These are phyloP conservation scores for Miichthys miiuy DNA, from an alignment of 2,797 vertebrate genomes.

Conservation along the genomic window DNA sequence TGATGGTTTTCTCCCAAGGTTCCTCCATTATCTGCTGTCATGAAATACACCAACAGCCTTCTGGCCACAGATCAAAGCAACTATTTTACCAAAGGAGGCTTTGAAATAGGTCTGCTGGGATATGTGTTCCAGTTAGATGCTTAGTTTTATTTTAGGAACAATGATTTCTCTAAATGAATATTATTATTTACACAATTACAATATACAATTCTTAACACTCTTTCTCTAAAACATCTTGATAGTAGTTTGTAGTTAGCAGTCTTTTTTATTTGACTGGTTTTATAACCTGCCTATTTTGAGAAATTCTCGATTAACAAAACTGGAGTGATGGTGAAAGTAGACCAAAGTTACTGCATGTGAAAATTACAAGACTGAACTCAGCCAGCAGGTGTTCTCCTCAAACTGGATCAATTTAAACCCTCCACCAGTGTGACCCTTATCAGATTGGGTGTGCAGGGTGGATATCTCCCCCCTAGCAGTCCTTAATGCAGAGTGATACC, in stretches of 20 bases:
- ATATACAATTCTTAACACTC: background rate
- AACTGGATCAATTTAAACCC: conserved; percentile 44
- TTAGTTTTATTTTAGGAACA: background rate
- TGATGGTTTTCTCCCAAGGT: background rate
- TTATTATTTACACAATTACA: background rate
- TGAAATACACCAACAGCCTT: conserved; percentile 1
- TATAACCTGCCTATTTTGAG: background rate
- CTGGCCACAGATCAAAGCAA: conserved; percentile 8
- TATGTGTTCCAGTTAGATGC: background rate
- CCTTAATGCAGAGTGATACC: conserved; percentile 60
- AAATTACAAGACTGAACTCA: conserved; percentile 12
- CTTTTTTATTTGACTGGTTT: background rate
- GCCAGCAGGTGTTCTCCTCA: conserved; percentile 41
- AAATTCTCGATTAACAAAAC: conserved; percentile 5
- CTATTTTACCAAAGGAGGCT: conserved; percentile 15
- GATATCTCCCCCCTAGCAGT: conserved; percentile 48
- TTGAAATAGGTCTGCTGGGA: conserved; percentile 10
- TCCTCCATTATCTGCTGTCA: background rate
- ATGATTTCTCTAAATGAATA: background rate
- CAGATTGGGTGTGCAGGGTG: conserved; percentile 28
- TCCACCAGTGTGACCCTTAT: conserved; percentile 49
- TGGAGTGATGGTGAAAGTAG: background rate
- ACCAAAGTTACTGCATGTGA: conserved; percentile 7
- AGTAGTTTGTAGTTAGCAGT: background rate
- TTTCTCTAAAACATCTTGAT: background rate